A percentile compares a stretch with the other conserved stretches of the same genome.
Evolutionary conservation across 2,797 vertebrate genomes (phyloP).

Genomic region (Sardinella longiceps): DNA sequence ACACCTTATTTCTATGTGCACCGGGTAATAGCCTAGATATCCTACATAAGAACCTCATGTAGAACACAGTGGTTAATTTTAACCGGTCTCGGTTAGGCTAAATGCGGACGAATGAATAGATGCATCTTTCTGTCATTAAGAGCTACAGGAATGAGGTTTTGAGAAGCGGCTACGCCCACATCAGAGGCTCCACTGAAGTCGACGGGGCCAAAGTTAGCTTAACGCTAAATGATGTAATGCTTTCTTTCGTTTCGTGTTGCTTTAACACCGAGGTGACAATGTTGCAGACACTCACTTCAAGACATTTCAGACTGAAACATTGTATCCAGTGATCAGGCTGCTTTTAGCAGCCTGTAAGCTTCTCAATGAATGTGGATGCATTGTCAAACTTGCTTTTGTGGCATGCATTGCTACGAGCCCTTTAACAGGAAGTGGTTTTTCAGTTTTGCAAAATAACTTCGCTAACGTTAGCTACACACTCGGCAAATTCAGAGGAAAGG

Average conservation of each 20-base stretch:
- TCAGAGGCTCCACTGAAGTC: not conserved
- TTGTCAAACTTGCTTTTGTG: slow-evolving; percentile 22
- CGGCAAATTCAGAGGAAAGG: not conserved
- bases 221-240: slow-evolving; percentile 25
- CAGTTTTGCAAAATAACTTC: slow-evolving; percentile 14
- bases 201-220: slow-evolving; percentile 14
- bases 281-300: not conserved
- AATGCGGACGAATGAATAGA: not conserved
- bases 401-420: not conserved
- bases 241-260: not conserved
- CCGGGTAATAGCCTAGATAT: not conserved
- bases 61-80: not conserved
- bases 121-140: slow-evolving; percentile 1
- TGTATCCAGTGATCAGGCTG: not conserved
- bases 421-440: slow-evolving; percentile 23
- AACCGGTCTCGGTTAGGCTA: not conserved
- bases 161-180: slow-evolving; percentile 11
- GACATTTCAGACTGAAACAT: not conserved
- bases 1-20: not conserved
- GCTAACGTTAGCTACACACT: not conserved
- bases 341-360: not conserved
- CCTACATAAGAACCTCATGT: not conserved
- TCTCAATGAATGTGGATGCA: not conserved
- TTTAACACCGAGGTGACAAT: not conserved
- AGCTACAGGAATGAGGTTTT: not conserved